Percentiles rank a stretch among this genome's conserved stretches.
phyloP scores from a whole-genome alignment of 2,797 vertebrate species.

The Gastrophryne carolinensis region DNA sequence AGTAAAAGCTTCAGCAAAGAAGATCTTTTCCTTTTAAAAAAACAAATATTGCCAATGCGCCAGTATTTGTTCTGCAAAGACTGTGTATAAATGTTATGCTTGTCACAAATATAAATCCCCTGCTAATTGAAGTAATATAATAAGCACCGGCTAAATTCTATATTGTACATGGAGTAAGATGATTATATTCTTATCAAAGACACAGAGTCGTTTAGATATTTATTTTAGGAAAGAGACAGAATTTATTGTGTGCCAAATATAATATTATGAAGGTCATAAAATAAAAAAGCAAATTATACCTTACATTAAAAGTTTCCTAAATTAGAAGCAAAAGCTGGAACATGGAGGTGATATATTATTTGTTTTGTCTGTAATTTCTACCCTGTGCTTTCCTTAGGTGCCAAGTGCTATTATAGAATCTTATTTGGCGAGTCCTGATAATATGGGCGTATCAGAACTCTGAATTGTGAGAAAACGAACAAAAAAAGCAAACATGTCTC shows the following conservation, averaged over 20 bases:
- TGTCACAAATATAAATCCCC: neutral
- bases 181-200: neutral
- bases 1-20: constrained; percentile 10
- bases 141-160: neutral
- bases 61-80: constrained; percentile 4
- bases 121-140: constrained; percentile 15
- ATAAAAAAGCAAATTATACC: neutral
- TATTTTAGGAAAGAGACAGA: neutral
- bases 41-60: neutral
- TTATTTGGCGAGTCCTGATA: neutral
- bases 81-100: constrained; percentile 11
- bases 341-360: neutral
- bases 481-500: too few relatives aligned
- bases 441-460: neutral
- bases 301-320: neutral
- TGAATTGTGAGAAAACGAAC: neutral
- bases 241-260: neutral
- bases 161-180: neutral
- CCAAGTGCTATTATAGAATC: neutral
- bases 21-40: neutral
- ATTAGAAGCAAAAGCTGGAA: neutral
- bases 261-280: constrained; percentile 7
- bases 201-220: neutral
- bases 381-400: neutral
- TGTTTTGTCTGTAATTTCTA: neutral